Evolutionary conservation across 2,888 invertebrate species (phyloP).

Genomic region (Chrysolina oricalcia): DNA sequence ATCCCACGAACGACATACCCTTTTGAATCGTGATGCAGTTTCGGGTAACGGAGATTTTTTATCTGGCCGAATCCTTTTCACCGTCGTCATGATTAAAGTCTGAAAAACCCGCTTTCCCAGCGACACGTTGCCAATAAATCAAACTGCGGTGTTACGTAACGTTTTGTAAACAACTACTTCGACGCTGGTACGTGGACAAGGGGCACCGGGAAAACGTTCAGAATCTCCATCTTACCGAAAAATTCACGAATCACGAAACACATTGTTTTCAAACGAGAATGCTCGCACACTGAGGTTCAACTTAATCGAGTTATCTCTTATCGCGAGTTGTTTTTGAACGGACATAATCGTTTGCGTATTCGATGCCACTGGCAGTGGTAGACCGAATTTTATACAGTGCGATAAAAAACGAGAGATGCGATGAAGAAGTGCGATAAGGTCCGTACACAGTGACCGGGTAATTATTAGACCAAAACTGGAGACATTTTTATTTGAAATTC

Average conservation of each 20-base stretch:
- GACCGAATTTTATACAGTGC: constrained; percentile 5
- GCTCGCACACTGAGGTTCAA: constrained; percentile 17
- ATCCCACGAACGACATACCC: neutral
- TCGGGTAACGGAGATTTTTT: neutral
- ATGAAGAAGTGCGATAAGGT: too few species aligned
- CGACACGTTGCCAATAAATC: constrained; percentile 22
- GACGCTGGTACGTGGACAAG: neutral
- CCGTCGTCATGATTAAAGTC: neutral
- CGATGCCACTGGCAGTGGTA: constrained; percentile 18
- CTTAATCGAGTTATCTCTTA: constrained; percentile 44
- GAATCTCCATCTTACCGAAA: neutral
- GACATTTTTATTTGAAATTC: too few species aligned
- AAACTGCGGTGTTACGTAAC: constrained; percentile 32
- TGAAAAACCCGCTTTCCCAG: neutral
- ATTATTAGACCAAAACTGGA: too few species aligned
- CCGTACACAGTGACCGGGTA: too few species aligned
- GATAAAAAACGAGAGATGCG: neutral
- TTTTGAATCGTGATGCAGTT: neutral
- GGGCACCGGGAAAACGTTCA: constrained; percentile 9
- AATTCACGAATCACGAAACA: constrained; percentile 5
- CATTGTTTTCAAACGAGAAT: constrained; percentile 33
- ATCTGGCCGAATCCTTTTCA: constrained; percentile 4
- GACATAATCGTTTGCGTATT: constrained; percentile 25
- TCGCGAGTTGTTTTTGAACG: constrained; percentile 34
- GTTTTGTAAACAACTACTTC: constrained; percentile 18